Conservation (phyloP, 2,113 vertebrate genomes). For the Platichthys flesus region DNA sequence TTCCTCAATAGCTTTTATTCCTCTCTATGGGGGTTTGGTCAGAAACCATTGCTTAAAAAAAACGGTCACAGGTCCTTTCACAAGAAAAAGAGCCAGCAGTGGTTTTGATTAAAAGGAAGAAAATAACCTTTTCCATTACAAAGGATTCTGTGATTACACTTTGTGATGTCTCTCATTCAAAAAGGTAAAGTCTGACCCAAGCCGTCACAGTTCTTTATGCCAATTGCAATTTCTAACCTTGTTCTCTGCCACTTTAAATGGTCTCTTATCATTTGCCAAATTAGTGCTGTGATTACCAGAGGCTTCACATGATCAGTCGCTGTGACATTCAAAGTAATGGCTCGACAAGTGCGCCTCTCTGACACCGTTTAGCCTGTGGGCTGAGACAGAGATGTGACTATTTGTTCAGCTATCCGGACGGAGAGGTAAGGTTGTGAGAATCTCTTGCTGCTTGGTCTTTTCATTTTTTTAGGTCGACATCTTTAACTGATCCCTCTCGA, state of each 20-base stretch:
- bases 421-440: neutral
- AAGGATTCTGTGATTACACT: conserved; percentile 45
- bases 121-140: conserved; percentile 50
- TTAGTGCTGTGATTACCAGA: too few species aligned
- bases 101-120: conserved; percentile 28
- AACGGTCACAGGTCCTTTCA: conserved; percentile 22
- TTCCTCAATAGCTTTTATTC: conserved; percentile 62
- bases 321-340: conserved; percentile 58
- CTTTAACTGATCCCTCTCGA: neutral
- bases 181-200: conserved; percentile 31
- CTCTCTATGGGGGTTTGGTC: conserved; percentile 29
- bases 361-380: conserved; percentile 46
- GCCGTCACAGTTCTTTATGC: conserved; percentile 21
- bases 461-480: neutral
- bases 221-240: conserved; percentile 30
- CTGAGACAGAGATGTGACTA: conserved; percentile 5
- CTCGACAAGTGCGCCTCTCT: conserved; percentile 12
- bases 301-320: conserved; percentile 22
- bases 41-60: conserved; percentile 27
- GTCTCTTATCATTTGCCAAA: conserved; percentile 6
- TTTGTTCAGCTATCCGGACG: conserved; percentile 1
- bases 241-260: conserved; percentile 31
- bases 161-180: conserved; percentile 55
- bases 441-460: neutral
- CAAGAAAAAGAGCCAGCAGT: conserved; percentile 14